Percentiles rank a stretch among this genome's conserved stretches.
Conservation (phyloP, 2,888 invertebrate genomes). For the Euzetes globulus region DNA sequence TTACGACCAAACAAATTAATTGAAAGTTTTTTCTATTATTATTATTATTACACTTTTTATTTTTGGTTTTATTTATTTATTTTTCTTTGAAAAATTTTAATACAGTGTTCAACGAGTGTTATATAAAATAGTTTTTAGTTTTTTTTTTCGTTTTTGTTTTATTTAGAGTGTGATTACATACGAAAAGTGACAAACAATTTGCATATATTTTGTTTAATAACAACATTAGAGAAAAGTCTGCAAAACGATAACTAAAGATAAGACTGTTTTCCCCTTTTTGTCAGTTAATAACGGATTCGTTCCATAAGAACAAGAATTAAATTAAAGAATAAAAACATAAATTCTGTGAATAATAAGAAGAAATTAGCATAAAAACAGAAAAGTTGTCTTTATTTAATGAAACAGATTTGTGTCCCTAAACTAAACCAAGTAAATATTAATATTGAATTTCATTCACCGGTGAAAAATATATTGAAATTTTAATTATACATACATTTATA, state of each 20-base stretch:
- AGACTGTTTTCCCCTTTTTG: conserved; percentile 1
- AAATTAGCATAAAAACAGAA: neutral
- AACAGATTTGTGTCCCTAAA: neutral
- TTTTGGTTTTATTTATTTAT: neutral
- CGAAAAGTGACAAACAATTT: neutral
- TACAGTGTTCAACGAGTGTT: conserved; percentile 10
- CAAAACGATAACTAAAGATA: neutral
- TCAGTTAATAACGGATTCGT: neutral
- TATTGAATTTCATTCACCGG: conserved; percentile 27
- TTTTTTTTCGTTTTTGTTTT: neutral
- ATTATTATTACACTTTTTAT: neutral
- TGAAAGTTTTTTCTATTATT: neutral
- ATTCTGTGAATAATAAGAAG: neutral
- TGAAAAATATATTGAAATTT: conserved; percentile 10
- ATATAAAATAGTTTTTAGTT: neutral
- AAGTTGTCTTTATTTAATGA: neutral
- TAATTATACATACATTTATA: neutral
- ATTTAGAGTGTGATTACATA: conserved; percentile 20
- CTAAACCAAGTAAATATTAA: conserved; percentile 10
- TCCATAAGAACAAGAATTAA: neutral
- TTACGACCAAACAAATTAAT: neutral
- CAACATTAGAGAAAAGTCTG: neutral
- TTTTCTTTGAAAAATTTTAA: neutral
- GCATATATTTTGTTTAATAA: conserved; percentile 10
- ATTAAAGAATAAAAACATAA: neutral